Evolutionary conservation across 1,140 invertebrate species (phyloP), one percentile per base, ranked within the genome.

Genomic region (Eurosta solidaginis): DNA sequence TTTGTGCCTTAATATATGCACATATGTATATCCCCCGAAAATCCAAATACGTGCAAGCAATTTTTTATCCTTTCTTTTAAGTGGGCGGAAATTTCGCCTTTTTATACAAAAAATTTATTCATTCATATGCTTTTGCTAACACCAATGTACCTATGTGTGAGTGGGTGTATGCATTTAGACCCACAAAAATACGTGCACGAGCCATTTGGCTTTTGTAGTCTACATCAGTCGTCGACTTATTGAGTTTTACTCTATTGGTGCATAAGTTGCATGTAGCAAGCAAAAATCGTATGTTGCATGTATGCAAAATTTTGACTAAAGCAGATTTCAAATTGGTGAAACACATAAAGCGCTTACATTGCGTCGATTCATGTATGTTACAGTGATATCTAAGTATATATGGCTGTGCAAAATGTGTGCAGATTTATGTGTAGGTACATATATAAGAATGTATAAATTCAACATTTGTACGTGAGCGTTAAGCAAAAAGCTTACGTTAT

Each of bases 231-330:
- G 59, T 42, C 59, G 59, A 68, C 59, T 68, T 68, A 68, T 68
- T 68, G 59, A 68, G 59, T 68, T 68, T 68, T 68, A 68, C 59
- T 40, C 59, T 68, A 33, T 68, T 68, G 59, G 33, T 68, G 59
- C 59, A 68, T 42, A 68, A 68, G 59, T 68, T 68, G 59, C 59
- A 68, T 68, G 59, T 68, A 40, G 59, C 59, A 68, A 68, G 33
- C 59, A 68, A 68, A 68, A 68, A 68, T 68, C 59, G 59, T 68
- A 68, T 68, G 59, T 68, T 68, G 59, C 59, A 68, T 68, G 33
- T 33, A 68, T 68, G 59, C 59, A 17, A 68, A 68, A 68, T 68
- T 68, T 68, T 17, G 59, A 40, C 33, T 33, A 68, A 68, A 68
- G 59, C 59, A 68, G 33, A 68, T 68, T 68, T 68, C 59, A 68